phyloP scores from a whole-genome alignment of 2,113 vertebrate species.

The Pandion haliaetus region DNA sequence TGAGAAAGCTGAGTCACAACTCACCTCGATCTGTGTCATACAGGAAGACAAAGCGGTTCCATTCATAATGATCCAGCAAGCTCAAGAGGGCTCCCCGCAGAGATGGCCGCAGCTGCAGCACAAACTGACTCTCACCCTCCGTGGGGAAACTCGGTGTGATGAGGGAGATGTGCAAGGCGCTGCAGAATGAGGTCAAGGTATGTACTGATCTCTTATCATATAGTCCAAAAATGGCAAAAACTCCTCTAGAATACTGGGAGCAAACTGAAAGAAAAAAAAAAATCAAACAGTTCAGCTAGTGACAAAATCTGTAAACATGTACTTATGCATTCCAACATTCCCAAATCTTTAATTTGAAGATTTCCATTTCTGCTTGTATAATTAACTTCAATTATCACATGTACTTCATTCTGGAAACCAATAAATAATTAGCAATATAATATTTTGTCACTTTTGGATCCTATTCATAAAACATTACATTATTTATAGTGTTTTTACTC shows the following conservation, averaged over 20 bases:
- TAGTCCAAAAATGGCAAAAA: constrained; percentile 98
- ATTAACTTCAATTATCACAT: not conserved
- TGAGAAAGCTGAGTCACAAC: not conserved
- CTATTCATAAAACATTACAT: not conserved
- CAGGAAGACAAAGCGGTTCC: constrained; percentile 95
- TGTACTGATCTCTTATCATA: constrained; percentile 98
- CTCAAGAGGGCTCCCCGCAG: constrained; percentile 91
- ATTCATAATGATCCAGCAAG: constrained; percentile 93
- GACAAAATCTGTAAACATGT: not conserved
- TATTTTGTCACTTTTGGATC: not conserved
- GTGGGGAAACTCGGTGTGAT: constrained; percentile 96
- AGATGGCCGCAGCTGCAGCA: constrained; percentile 93
- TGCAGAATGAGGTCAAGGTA: constrained; percentile 98
- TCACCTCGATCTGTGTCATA: constrained; percentile 97
- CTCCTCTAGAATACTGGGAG: constrained; percentile 97
- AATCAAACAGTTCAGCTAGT: not conserved
- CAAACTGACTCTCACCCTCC: constrained; percentile 95
- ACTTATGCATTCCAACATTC: not conserved
- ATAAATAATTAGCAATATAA: not conserved
- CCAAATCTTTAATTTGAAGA: not conserved
- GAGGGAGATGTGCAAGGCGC: constrained; percentile 97
- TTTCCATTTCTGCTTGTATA: not conserved
- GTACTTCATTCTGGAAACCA: not conserved
- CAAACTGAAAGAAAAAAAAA: constrained; percentile 82
- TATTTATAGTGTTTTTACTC: not conserved